A percentile compares a stretch with the other conserved stretches of the same genome.
Evolutionary conservation across 2,113 vertebrate genomes (phyloP).

Genomic region (Barnardius zonarius): DNA sequence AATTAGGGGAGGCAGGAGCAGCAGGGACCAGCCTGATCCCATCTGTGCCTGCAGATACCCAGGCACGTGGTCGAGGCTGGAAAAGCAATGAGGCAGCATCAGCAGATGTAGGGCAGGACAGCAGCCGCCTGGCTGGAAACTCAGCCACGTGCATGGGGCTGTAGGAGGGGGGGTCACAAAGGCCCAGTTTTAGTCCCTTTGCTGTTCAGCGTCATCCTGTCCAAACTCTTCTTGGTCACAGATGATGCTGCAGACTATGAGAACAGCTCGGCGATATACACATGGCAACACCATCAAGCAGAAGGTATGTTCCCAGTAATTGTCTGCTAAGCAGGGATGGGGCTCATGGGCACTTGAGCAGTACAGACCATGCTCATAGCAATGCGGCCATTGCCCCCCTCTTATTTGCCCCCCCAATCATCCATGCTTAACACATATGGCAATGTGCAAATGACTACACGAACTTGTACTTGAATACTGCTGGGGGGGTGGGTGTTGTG

Average conservation of each 20-base stretch:
- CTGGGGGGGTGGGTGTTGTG: rapidly evolving
- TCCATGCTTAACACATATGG: not conserved
- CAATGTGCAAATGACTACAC: not conserved
- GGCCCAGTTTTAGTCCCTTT: not conserved
- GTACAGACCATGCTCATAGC: rapidly evolving
- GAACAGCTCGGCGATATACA: conserved; percentile 37
- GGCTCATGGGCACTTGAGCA: not conserved
- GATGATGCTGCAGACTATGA: conserved; percentile 56
- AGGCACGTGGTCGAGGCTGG: not conserved
- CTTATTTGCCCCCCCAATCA: rapidly evolving
- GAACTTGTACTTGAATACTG: rapidly evolving
- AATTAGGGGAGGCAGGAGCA: not conserved
- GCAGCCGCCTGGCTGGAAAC: not conserved
- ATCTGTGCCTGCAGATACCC: not conserved
- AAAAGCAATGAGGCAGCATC: not conserved
- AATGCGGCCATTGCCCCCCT: rapidly evolving
- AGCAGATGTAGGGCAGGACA: not conserved
- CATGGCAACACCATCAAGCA: conserved; percentile 24
- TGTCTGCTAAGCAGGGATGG: not conserved
- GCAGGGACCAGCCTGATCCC: not conserved
- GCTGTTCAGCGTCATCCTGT: not conserved
- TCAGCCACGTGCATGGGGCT: rapidly evolving
- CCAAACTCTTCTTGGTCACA: not conserved
- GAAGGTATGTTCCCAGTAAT: not conserved
- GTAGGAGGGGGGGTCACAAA: not conserved